These are phyloP conservation scores for Melanostoma mellinum DNA, from an alignment of 2,888 invertebrate genomes.

Conservation along the genomic window DNA sequence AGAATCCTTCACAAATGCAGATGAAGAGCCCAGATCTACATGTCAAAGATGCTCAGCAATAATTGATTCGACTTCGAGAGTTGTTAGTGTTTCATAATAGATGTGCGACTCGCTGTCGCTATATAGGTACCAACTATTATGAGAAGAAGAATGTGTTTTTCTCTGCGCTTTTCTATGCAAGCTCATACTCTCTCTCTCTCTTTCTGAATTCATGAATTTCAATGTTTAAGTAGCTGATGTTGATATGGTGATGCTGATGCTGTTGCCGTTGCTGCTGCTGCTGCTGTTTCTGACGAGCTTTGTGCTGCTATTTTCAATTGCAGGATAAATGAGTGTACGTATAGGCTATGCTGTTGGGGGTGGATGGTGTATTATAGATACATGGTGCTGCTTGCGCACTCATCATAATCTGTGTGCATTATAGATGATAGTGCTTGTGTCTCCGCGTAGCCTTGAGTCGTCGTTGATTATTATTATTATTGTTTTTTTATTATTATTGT, in stretches of 20 bases:
- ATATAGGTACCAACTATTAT: slow-evolving; percentile 9
- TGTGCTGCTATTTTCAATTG: slow-evolving; percentile 48
- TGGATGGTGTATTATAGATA: not conserved
- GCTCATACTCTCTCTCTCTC: slow-evolving; percentile 7
- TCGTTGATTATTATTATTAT: slow-evolving; percentile 58
- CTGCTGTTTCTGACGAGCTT: too few relatives aligned
- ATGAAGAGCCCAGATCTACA: slow-evolving; percentile 65
- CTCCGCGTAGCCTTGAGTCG: slow-evolving; percentile 58
- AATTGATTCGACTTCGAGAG: slow-evolving; percentile 64
- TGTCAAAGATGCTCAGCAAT: slow-evolving; percentile 65
- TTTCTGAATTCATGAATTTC: slow-evolving; percentile 50
- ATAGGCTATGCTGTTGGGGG: slow-evolving; percentile 19
- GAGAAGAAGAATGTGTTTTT: not conserved
- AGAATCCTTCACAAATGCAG: slow-evolving; percentile 62
- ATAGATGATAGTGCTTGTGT: slow-evolving; percentile 45
- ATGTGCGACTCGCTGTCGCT: not conserved
- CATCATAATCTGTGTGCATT: slow-evolving; percentile 60
- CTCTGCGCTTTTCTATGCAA: slow-evolving; percentile 39
- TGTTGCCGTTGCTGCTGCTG: too few relatives aligned
- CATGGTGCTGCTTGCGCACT: slow-evolving; percentile 41
- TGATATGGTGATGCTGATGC: too few relatives aligned
- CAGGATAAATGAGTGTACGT: slow-evolving; percentile 47
- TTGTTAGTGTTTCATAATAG: slow-evolving; percentile 39
- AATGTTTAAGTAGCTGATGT: slow-evolving; percentile 58
- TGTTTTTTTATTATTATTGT: slow-evolving; percentile 6